Conservation (phyloP, 1,140 invertebrate genomes). For the Brachionus sp. region DNA sequence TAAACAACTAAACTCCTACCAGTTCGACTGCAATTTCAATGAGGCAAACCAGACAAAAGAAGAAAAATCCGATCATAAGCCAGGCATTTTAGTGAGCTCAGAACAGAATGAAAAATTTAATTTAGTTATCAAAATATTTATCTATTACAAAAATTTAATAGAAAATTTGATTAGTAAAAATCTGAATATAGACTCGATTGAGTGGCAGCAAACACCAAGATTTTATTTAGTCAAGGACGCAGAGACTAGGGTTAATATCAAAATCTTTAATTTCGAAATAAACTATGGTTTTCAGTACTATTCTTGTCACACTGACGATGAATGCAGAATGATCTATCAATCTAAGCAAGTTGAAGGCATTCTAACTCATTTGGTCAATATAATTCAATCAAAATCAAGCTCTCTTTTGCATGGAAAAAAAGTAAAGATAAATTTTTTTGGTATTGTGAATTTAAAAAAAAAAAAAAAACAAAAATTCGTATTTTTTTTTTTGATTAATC, state of each 20-base stretch:
- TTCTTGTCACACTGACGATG: not conserved
- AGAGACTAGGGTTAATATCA: not conserved
- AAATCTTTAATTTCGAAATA: conserved; percentile 12
- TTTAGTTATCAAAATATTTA: conserved; percentile 28
- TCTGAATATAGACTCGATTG: not conserved
- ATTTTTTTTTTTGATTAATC: too few species aligned
- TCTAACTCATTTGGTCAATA: not conserved
- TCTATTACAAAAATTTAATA: conserved; percentile 15
- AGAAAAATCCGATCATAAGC: not conserved
- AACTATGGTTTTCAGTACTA: conserved; percentile 21
- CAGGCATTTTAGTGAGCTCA: not conserved
- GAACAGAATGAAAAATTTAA: conserved; percentile 27
- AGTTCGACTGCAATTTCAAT: not conserved
- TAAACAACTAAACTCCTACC: conserved; percentile 4
- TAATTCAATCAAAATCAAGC: conserved; percentile 19
- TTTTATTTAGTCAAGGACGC: conserved; percentile 10
- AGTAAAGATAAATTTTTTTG: not conserved
- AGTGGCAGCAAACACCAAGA: not conserved
- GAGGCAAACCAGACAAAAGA: not conserved
- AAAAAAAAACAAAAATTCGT: too few species aligned
- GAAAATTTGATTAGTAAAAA: not conserved
- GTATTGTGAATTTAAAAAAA: too few species aligned
- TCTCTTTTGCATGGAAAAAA: conserved; percentile 16
- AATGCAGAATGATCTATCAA: not conserved
- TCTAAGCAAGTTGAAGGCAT: not conserved